Percentiles rank a stretch among this genome's conserved stretches.
These are phyloP conservation scores for Cladorhizidae sp. DNA, from an alignment of 37 sponge, comb jelly and placozoan genomes.

Conservation along the genomic window DNA sequence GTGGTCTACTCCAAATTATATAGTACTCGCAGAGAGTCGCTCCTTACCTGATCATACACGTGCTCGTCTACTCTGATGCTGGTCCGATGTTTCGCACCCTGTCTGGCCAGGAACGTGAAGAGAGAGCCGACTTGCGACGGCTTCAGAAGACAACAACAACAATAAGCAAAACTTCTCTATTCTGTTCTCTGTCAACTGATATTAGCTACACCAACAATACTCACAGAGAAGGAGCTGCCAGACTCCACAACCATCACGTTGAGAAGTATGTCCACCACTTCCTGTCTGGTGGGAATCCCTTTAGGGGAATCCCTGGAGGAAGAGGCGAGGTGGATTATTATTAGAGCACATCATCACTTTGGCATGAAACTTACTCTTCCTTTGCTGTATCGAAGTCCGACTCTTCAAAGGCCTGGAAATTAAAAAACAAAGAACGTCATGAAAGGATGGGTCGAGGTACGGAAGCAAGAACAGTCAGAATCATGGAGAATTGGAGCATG, in stretches of 20 bases:
- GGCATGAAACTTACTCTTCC: conserved; percentile 21
- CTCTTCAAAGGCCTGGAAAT: conserved; percentile 85
- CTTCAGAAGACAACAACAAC: conserved; percentile 10
- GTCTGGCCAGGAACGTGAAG: conserved; percentile 86
- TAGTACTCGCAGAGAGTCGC: too few relatives aligned
- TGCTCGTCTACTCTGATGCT: conserved; percentile 61
- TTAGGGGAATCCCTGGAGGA: conserved; percentile 13
- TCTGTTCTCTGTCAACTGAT: background rate
- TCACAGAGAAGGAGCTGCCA: conserved; percentile 51
- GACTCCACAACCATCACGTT: conserved; percentile 51
- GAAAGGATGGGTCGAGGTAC: too few relatives aligned
- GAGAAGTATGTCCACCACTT: conserved; percentile 63
- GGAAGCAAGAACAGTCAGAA: too few relatives aligned
- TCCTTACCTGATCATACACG: conserved; percentile 76
- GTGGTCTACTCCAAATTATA: too few relatives aligned
- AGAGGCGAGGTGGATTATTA: background rate
- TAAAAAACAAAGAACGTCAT: too few relatives aligned
- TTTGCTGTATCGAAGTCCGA: conserved; percentile 59
- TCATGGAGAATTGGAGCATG: too few relatives aligned
- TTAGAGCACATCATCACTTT: background rate
- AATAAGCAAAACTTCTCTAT: background rate
- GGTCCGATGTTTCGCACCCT: conserved; percentile 58
- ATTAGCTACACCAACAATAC: too few relatives aligned
- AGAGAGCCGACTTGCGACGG: conserved; percentile 81
- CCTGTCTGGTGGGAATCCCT: conserved; percentile 68